Evolutionary conservation across 2,888 invertebrate genomes (phyloP), one percentile per base, ranked within the genome.

Genomic region (Syrista parreyssii): DNA sequence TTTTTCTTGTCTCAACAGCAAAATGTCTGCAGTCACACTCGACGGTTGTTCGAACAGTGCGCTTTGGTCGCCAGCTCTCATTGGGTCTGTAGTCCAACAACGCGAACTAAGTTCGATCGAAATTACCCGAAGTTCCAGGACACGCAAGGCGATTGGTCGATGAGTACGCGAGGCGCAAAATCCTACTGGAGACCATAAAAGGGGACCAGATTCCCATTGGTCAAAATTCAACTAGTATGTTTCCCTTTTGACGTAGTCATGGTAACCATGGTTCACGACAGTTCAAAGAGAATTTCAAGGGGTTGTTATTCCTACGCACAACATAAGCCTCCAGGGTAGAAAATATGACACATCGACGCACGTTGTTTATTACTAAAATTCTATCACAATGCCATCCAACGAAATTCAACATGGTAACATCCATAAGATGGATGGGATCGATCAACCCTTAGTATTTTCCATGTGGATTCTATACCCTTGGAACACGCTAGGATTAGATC

Each of bases 41-140:
- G 76, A 75, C 75, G 75, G 78, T 40, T 76, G 78, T 75, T 36
- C 79, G 68, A 73, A 75, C 76, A 82, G 73, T 82, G 81, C 68
- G 77, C 69, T 23, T 32, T 68, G 23, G 9, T 9, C 55, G 1
- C 9, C 55, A 55, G 23, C 23, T 23, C 55, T 55, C 23, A 55
- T 55, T 55, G 9, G 55, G 55, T 23, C 23, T 55, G 23, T 55
- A 23, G 55, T 23, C 55, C 23, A 55, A 55, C 55, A 23, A 23
- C 6, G 55, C 9, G 23, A 55, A 23, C 55, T 15, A 9, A 55
- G 40, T 81, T 80, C 79, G 80, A 82, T 81, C 82, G 82, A 81
- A 80, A 79, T 81, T 73, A 76, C 78, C 68, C 76, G 75, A 68
- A 11, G 68, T 68, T 71, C 15, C 71, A 31, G 32, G 32, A 71